Base-by-base conservation (phyloP, 2,113 vertebrate genomes). In the Willisornis vidua region DNA sequence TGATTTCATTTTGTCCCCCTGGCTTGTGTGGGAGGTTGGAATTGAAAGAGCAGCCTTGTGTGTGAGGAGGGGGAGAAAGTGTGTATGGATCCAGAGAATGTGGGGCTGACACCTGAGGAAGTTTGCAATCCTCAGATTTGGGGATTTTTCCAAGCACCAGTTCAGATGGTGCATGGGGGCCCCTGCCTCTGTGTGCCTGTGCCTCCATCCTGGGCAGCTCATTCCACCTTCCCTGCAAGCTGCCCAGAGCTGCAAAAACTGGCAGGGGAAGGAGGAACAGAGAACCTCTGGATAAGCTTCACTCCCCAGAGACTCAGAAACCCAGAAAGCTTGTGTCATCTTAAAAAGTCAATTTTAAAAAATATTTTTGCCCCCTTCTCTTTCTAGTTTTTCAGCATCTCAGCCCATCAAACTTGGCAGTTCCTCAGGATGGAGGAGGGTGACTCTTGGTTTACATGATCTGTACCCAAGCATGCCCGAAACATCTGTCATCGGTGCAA, bases 1-100 rank as follows among this genome's bases (percentile, higher is more conserved):
- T 86, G 86, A 86, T 92, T 92, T 92, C n/a, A 92, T 96, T 93
- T 86, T 71, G 68, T 89, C 51, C 75, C 79, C 43, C 75, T 88
- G 89, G 79, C 80, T 93, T 1, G 4, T 19, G 68, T 88, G 76
- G 89, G 94, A 94, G 75, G 79, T 16, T 94, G 75, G 62, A 95
- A 90, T 75, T 43, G 46, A 49, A 45, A 65, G 20, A 94, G 74
- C 66, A 75, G 87, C 2, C 51, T 8, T 39, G 19, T 23, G 45
- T 76, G 20, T 2, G 26, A 75, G 46, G 43, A 19, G 26, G 25
- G 26, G 51, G 28, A 90, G 59, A 70, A 78, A 20, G 4, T 0
- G 3, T 15, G 24, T 7, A 6, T 23, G 31, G 71, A 59, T 45
- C 72, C 0, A 5, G 48, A 55, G 73, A 93, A 33, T 0, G 2